Conservation (phyloP, 1,140 invertebrate species). For the Polypedilum vanderplanki region DNA sequence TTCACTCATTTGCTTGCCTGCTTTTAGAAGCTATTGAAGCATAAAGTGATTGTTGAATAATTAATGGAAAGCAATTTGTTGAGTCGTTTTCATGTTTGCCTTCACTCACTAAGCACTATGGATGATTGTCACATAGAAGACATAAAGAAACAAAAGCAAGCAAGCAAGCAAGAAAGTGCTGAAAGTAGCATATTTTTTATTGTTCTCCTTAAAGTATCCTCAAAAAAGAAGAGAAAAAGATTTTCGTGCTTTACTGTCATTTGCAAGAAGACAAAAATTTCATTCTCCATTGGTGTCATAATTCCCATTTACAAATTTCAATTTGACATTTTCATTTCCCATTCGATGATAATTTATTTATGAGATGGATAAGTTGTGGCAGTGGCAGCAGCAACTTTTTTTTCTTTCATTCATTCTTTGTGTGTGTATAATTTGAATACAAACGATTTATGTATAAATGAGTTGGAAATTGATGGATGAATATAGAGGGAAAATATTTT, state of each 20-base stretch:
- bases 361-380: not conserved
- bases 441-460: too few species aligned
- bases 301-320: not conserved
- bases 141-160: not conserved
- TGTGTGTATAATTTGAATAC: too few species aligned
- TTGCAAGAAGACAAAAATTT: not conserved
- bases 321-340: constrained; percentile 13
- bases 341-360: not conserved
- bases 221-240: not conserved
- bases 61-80: constrained; percentile 13
- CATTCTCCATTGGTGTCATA: not conserved
- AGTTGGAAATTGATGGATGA: too few species aligned
- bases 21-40: not conserved
- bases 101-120: not conserved
- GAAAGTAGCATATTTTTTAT: not conserved
- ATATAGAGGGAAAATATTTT: too few species aligned
- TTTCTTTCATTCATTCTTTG: too few species aligned
- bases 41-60: constrained; percentile 19
- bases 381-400: not conserved
- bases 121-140: not conserved
- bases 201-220: not conserved
- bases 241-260: not conserved
- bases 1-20: not conserved
- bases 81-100: constrained; percentile 7
- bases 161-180: not conserved